A percentile compares a stretch with the other conserved stretches of the same genome.
Evolutionary conservation across 2,113 vertebrate genomes (phyloP).

Genomic region (Lucifuga dentata): DNA sequence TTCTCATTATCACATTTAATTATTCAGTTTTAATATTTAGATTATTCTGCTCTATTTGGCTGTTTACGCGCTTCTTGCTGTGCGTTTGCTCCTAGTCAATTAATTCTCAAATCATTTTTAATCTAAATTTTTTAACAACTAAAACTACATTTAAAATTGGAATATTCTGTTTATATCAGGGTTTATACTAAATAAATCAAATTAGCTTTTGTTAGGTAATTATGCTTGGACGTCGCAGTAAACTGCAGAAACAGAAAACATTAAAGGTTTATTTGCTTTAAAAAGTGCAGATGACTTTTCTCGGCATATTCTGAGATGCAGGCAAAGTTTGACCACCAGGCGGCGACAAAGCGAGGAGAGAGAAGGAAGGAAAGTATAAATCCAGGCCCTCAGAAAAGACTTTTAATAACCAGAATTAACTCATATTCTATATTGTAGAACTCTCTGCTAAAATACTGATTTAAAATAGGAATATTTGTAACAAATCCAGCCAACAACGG

Average conservation of each 20-base stretch:
- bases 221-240: neutral
- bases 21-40: neutral
- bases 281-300: neutral
- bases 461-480: too few relatives aligned
- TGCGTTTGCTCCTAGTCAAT: too few relatives aligned
- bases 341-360: constrained; percentile 79
- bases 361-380: too few relatives aligned
- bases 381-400: too few relatives aligned
- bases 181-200: neutral
- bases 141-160: too few relatives aligned
- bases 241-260: accelerated
- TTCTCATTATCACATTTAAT: too few relatives aligned
- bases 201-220: neutral
- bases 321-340: constrained; percentile 65
- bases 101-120: too few relatives aligned
- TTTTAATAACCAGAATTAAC: too few relatives aligned
- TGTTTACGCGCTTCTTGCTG: neutral
- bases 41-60: neutral
- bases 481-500: too few relatives aligned
- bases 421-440: too few relatives aligned
- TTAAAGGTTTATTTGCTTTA: neutral
- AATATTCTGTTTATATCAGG: neutral
- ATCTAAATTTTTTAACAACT: too few relatives aligned
- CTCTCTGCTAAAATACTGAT: too few relatives aligned
- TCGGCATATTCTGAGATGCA: neutral